phyloP scores from a whole-genome alignment of 2,797 vertebrate species.

The Phataginus tetradactyla region DNA sequence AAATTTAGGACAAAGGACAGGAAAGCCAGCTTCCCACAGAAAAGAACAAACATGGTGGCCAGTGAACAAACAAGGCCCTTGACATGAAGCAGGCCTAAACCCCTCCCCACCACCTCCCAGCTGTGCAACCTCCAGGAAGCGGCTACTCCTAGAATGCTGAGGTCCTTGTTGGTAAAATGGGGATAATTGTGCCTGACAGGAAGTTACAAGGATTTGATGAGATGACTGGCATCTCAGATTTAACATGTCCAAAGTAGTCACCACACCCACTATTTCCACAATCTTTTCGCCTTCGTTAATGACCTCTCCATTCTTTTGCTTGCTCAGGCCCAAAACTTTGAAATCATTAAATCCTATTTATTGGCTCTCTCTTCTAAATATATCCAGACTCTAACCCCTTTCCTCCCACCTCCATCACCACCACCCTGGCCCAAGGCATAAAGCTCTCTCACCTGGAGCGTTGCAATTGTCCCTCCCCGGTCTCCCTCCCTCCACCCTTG shows the following conservation, averaged over 20 bases:
- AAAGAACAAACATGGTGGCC: neutral
- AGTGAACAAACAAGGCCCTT: neutral
- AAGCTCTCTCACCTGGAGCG: neutral
- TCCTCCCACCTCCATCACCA: neutral
- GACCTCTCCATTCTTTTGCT: neutral
- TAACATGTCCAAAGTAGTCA: neutral
- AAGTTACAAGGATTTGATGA: neutral
- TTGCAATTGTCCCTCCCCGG: too few relatives aligned
- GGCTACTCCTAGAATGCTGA: neutral
- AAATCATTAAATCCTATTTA: neutral
- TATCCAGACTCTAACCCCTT: neutral
- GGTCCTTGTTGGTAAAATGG: neutral
- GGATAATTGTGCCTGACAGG: neutral
- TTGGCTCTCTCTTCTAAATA: neutral
- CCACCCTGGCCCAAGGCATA: neutral
- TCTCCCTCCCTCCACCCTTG: neutral
- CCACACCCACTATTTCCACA: neutral
- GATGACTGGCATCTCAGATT: neutral
- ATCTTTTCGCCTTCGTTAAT: neutral
- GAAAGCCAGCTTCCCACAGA: neutral
- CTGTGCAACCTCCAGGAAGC: neutral
- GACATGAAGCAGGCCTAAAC: neutral
- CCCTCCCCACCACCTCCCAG: neutral
- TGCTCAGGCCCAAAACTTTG: neutral
- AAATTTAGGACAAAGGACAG: neutral